Percentiles rank a stretch among this genome's conserved stretches.
Evolutionary conservation across 1,140 invertebrate species (phyloP).

Genomic region (Phocides pigmalion): DNA sequence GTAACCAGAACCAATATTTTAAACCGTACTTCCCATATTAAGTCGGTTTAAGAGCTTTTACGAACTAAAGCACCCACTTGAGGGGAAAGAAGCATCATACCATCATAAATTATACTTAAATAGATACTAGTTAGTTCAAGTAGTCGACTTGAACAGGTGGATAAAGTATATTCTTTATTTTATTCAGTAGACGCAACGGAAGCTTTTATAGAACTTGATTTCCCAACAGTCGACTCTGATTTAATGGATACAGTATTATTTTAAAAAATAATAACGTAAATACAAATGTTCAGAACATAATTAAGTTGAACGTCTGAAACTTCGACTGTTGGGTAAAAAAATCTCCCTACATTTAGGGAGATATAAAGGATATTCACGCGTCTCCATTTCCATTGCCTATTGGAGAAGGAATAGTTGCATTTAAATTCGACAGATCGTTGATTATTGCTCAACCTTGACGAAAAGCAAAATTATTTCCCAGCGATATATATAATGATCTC

Average conservation of each 20-base stretch:
- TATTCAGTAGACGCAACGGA: conserved; percentile 24
- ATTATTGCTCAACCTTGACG: too few relatives aligned
- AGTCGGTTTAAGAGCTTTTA: conserved; percentile 42
- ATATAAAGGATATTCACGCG: too few relatives aligned
- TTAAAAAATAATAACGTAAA: neutral
- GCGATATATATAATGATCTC: too few relatives aligned
- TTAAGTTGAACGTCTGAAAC: too few relatives aligned
- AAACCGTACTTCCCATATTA: conserved; percentile 24
- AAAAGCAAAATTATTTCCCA: too few relatives aligned
- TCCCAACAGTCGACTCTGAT: neutral
- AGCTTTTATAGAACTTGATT: conserved; percentile 21
- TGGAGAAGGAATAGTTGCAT: too few relatives aligned
- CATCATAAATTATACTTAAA: conserved; percentile 69
- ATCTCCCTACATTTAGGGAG: too few relatives aligned
- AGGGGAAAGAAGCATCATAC: conserved; percentile 44
- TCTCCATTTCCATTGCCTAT: too few relatives aligned
- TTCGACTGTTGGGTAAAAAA: too few relatives aligned
- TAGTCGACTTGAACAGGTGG: conserved; percentile 31
- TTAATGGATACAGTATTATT: neutral
- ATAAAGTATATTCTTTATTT: conserved; percentile 29
- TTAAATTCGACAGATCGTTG: too few relatives aligned
- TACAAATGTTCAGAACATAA: too few relatives aligned
- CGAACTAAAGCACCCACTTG: conserved; percentile 53
- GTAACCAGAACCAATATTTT: conserved; percentile 26
- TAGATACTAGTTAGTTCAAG: conserved; percentile 64